phyloP scores from a whole-genome alignment of 2,888 invertebrate genomes.

The Exephanes ischioxanthus region DNA sequence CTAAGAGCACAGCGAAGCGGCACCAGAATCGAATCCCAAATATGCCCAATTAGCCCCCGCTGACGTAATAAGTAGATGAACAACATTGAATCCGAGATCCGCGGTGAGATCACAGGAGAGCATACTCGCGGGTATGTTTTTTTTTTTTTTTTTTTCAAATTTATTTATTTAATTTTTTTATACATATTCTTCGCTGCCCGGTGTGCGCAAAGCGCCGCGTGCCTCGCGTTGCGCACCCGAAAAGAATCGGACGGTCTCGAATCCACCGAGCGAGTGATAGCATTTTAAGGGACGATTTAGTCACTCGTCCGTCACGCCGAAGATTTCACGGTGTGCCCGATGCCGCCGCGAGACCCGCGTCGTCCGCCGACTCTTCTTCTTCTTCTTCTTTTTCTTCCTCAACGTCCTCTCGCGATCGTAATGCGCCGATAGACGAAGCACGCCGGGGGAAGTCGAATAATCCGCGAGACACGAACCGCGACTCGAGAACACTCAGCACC shows the following conservation, averaged over 20 bases:
- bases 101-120: slow-evolving; percentile 81
- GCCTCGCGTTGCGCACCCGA: slow-evolving; percentile 65
- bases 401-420: slow-evolving; percentile 44
- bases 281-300: slow-evolving; percentile 81
- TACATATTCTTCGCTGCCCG: slow-evolving; percentile 1
- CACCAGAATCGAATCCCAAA: slow-evolving; percentile 74
- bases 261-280: slow-evolving; percentile 74
- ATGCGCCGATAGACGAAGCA: slow-evolving; percentile 55
- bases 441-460: slow-evolving; percentile 43
- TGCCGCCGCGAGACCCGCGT: slow-evolving; percentile 43
- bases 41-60: slow-evolving; percentile 82
- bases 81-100: slow-evolving; percentile 76
- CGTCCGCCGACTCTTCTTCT: slow-evolving; percentile 69
- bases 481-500: slow-evolving; percentile 21
- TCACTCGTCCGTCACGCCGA: slow-evolving; percentile 78
- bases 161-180: not conserved
- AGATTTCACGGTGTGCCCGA: slow-evolving; percentile 43
- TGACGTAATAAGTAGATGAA: slow-evolving; percentile 84
- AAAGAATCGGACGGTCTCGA: slow-evolving; percentile 66
- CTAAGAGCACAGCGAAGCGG: slow-evolving; percentile 31
- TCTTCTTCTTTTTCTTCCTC: slow-evolving; percentile 24
- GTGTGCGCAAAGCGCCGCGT: slow-evolving; percentile 61
- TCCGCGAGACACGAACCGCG: slow-evolving; percentile 2
- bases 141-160: slow-evolving; percentile 14
- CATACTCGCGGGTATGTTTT: slow-evolving; percentile 31